phyloP scores from a whole-genome alignment of 2,888 invertebrate genomes.

The Xiphydria camelus region DNA sequence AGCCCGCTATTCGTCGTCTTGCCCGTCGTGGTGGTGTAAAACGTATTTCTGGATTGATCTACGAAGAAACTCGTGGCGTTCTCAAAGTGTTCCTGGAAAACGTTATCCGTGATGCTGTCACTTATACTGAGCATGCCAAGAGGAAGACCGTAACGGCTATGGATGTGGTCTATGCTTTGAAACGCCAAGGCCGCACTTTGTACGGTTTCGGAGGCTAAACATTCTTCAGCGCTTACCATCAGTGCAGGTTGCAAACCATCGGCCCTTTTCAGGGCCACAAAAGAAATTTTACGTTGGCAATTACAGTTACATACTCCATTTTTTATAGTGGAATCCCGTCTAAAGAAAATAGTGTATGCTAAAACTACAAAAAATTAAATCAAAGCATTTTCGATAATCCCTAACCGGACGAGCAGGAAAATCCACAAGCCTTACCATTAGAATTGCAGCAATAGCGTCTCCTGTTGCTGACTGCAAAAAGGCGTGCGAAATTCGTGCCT shows the following conservation, averaged over 20 bases:
- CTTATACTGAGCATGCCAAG: slow-evolving; percentile 67
- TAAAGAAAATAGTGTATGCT: too few species aligned
- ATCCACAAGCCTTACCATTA: too few species aligned
- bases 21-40: slow-evolving; percentile 11
- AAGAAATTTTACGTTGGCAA: not conserved
- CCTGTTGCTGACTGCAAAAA: too few species aligned
- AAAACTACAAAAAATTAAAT: too few species aligned
- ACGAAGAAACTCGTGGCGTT: slow-evolving; percentile 79
- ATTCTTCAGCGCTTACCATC: slow-evolving; percentile 20
- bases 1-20: slow-evolving; percentile 67
- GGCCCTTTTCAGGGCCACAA: slow-evolving; percentile 40
- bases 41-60: slow-evolving; percentile 64
- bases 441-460: too few species aligned
- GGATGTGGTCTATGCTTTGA: slow-evolving; percentile 66
- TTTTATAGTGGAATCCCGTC: too few species aligned
- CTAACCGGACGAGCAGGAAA: too few species aligned
- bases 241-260: slow-evolving; percentile 11
- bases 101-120: slow-evolving; percentile 65
- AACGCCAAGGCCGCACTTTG: slow-evolving; percentile 63
- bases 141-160: slow-evolving; percentile 68
- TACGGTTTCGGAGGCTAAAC: slow-evolving; percentile 62
- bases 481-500: too few species aligned
- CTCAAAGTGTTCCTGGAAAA: slow-evolving; percentile 70
- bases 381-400: too few species aligned
- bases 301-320: not conserved